Conservation (phyloP, 2,888 invertebrate genomes). For the Lithophane socia region DNA sequence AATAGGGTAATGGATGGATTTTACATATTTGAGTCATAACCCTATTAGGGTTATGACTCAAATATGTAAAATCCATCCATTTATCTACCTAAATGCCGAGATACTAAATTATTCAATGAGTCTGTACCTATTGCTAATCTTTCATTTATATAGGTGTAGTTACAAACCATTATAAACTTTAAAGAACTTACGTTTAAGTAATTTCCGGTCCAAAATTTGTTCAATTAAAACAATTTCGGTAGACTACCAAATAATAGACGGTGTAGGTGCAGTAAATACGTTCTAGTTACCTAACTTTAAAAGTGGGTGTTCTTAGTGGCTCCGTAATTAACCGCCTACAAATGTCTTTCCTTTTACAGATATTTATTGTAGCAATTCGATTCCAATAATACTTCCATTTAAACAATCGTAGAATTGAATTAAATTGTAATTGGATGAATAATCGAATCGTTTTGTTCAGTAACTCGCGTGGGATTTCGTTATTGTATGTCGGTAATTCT, state of each 20-base stretch:
- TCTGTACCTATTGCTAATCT: background rate
- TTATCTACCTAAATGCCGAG: too few species aligned
- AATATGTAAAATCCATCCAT: background rate
- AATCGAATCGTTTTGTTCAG: constrained; percentile 49
- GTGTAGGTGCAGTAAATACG: constrained; percentile 33
- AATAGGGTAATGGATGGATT: too few species aligned
- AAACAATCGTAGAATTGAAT: constrained; percentile 53
- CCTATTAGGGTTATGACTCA: too few species aligned
- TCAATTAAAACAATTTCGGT: constrained; percentile 42
- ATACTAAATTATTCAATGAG: background rate
- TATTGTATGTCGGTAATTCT: constrained; percentile 32
- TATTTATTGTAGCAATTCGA: constrained; percentile 62
- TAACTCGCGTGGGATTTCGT: constrained; percentile 45
- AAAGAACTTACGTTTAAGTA: background rate
- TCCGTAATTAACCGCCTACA: constrained; percentile 59
- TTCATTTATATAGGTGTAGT: background rate
- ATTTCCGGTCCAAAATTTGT: constrained; percentile 26
- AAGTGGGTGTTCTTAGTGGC: constrained; percentile 34
- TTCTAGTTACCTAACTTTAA: constrained; percentile 7
- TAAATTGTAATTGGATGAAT: constrained; percentile 61
- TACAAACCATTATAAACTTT: constrained; percentile 1
- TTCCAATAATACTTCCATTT: constrained; percentile 54
- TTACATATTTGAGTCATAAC: too few species aligned
- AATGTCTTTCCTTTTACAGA: constrained; percentile 48
- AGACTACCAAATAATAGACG: constrained; percentile 41